Base-by-base conservation (phyloP, 2,113 vertebrate genomes). In the Rhegmatorhina hoffmannsi region DNA sequence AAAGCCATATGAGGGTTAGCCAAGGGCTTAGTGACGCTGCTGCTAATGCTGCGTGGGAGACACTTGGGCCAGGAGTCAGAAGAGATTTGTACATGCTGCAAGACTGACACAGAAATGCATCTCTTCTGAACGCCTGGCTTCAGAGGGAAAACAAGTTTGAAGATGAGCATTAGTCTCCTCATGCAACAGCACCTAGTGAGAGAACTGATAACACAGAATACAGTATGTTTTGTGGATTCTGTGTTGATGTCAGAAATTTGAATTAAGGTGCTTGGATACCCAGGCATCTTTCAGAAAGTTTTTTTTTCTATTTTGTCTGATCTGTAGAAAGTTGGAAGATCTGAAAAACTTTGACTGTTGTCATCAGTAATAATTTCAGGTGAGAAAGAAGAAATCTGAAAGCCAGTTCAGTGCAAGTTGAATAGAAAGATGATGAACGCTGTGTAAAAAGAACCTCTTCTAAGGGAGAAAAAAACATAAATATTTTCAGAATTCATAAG, bases 41-140 rank as follows among this genome's bases (percentile, higher is more conserved):
- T 81, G 69, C 47, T 91, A 83, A 62, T 88, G 63, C 79, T 85
- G 0, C 16, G 67, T 90, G 78, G 84, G 84, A 90, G 93, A 78
- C 40, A 7, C 58, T 89, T 89, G 80, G 92, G 79, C 88, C 50
- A 16, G 34, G 62, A 94, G 47, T 90, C 70, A 90, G 78, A 34
- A 47, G 2, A 60, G 66, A 38, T 73, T 40, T 6, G 7, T 47
- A 3, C 31, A 1, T 10, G 43, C 84, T 75, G 47, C 81, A 75
- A 0, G 13, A 13, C 47, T 82, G 79, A 36, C 53, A 13, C 1
- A 23, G 67, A 74, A 7, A 60, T 78, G 60, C 0, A 0, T 46
- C 46, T 59, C 76, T 80, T 68, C 3, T 20, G 43, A 83, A 59
- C 46, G 59, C 64, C 49, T 77, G 55, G 28, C 55, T 95, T 52